Base-by-base conservation (phyloP, 2,797 vertebrate species). In the Sebastes taczanowskii region DNA sequence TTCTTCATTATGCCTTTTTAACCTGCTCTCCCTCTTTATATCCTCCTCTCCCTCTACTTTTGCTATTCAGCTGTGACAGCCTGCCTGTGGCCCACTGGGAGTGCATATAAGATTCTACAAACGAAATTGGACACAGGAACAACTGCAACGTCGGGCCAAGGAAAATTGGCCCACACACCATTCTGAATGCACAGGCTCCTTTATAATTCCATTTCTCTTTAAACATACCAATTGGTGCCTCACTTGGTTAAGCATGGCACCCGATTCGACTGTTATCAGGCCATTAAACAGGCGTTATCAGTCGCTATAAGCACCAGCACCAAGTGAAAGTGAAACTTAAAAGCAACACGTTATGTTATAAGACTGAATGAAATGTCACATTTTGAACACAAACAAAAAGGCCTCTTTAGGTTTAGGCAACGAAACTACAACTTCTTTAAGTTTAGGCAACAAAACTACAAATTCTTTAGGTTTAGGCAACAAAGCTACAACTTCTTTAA, bases 101-200 rank as follows among this genome's bases (percentile, higher is more conserved):
- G 49, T 46, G 80, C 66, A 82, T 76, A 78, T 60, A 75, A 55
- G 71, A 86, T 79, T 83, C 82, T 72, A 84, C 81, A 88, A 91
- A 91, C 90, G 76, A 85, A 91, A 88, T 71, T 89, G 79, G 83
- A 91, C 86, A 87, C 77, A 62, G 78, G 49, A 86, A 86, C 85
- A 88, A 88, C 84, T 53, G 81, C 66, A 77, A 58, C 75, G 76
- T 72, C 59, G 42, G 61, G 46, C 64, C 32, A 8, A 42, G 70
- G 30, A 61, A 89, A 90, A 86, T 78, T 23, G 64, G 34, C 38
- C 52, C 52, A 65, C 59, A 63, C 34, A 29, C 22, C 23, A 49
- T 25, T 75, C 49, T 80, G 74, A 75, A 75, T 78, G 78, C 79
- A 56, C 4, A 42, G 30, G n/a, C 55, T 62, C 63, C 61, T 78